Evolutionary conservation across 1,140 invertebrate species (phyloP), one percentile per base, ranked within the genome.

Genomic region (Ruditapes philippinarum): DNA sequence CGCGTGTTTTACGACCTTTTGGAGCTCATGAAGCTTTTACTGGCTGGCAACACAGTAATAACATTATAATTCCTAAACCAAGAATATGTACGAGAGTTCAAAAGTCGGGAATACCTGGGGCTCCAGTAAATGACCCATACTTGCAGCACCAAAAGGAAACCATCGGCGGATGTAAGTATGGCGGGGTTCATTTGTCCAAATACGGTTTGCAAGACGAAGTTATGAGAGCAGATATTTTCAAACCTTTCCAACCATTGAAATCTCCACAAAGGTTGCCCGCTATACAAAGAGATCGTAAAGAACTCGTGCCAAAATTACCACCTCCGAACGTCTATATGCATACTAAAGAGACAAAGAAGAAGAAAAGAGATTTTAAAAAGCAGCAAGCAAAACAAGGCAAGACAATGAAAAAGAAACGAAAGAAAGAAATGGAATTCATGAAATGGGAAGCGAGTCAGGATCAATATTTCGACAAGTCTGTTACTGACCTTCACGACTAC

Each of bases 181-280:
- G 81, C 2, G 81, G 81, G 17, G 81, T 84, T 19, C 62, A 65
- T 51, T 36, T 73, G 1, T 49, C 38, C 17, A 17, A 49, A 33
- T 54, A 84, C 49, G 81, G 22, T 51, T 7, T 49, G 19, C 12
- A 54, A 19, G 31, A 57, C 25, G n/a, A 40, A 25, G 38, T 45
- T 22, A 12, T 12, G 5, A 65, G 54, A 42, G 25, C 65, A 31
- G 45, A 70, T 4, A 3, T 87, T 17, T 87, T 87, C 54, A 87
- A 78, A 25, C 33, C 70, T 19, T 87, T 87, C 57, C 68, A 62
- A 1, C 73, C 84, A 14, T 51, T 78, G 42, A 87, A 78, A 78
- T 74, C 65, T 12, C 84, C 84, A 25, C 40, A 49, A 31, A 28
- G 73, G 25, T 25, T 87, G 28, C 84, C 84, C 36, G 54, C 51